A percentile compares a stretch with the other conserved stretches of the same genome.
phyloP scores from a whole-genome alignment of 2,797 vertebrate species.

The Rhinophrynus dorsalis region DNA sequence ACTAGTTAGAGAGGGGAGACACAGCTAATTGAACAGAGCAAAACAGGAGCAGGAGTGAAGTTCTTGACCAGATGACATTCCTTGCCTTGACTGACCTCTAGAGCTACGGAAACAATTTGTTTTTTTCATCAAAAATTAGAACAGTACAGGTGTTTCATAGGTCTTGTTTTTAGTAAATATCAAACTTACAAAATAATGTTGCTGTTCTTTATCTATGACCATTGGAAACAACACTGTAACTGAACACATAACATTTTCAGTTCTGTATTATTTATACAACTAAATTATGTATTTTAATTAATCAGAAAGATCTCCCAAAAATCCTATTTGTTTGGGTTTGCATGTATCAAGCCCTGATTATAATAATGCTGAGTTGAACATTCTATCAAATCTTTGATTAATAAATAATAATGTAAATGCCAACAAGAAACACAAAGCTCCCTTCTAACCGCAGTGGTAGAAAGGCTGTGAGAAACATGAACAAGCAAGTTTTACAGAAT shows the following conservation, averaged over 20 bases:
- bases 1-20: no score
- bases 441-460: conserved; percentile 29
- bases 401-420: conserved; percentile 45
- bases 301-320: conserved; percentile 13
- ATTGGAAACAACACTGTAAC: no score
- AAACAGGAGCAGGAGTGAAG: background rate
- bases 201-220: no score
- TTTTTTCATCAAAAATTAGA: no score
- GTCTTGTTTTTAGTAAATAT: no score
- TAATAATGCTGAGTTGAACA: conserved; percentile 49
- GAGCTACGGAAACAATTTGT: no score
- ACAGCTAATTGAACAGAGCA: background rate
- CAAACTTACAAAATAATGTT: no score
- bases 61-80: no score
- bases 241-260: conserved; percentile 8
- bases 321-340: conserved; percentile 37
- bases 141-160: no score
- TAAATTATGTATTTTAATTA: conserved; percentile 17
- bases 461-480: conserved; percentile 55
- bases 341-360: conserved; percentile 44
- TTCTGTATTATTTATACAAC: conserved; percentile 28
- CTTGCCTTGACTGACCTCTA: no score
- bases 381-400: conserved; percentile 52
- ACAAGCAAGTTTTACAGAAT: conserved; percentile 58
- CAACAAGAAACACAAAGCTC: conserved; percentile 13